Percentiles rank a stretch among this genome's conserved stretches.
Conservation (phyloP, 37 sponge, comb jelly and placozoan genomes). For the Halichondria panicea region DNA sequence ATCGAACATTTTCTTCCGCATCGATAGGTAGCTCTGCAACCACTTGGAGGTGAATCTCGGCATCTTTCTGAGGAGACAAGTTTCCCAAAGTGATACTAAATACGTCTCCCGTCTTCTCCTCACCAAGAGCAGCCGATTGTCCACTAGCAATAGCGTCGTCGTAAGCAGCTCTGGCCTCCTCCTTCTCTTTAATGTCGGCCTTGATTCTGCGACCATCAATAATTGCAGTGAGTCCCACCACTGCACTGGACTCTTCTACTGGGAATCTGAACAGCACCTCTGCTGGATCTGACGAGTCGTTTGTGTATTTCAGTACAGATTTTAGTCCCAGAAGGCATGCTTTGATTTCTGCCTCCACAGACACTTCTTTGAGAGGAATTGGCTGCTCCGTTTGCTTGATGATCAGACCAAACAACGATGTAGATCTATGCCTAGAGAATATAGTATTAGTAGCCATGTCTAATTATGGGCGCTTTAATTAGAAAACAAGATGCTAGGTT, state of each 20-base stretch:
- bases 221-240: constrained; percentile 64
- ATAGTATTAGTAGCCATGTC: too few relatives aligned
- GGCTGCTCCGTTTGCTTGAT: not conserved
- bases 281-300: constrained; percentile 47
- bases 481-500: too few relatives aligned
- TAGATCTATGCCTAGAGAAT: too few relatives aligned
- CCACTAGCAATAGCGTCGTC: constrained; percentile 82
- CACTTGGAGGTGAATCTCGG: constrained; percentile 56
- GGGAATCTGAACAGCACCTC: constrained; percentile 79
- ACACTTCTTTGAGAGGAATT: constrained; percentile 56
- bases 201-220: constrained; percentile 65
- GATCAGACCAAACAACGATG: too few relatives aligned
- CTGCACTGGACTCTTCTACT: constrained; percentile 66
- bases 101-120: constrained; percentile 78
- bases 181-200: constrained; percentile 71
- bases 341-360: constrained; percentile 36
- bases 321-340: constrained; percentile 60
- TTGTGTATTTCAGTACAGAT: constrained; percentile 67
- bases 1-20: constrained; percentile 54
- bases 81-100: constrained; percentile 78
- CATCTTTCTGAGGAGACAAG: constrained; percentile 62
- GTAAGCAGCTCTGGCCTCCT: constrained; percentile 68
- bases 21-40: constrained; percentile 60
- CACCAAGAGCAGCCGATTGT: constrained; percentile 61
- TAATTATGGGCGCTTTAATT: too few relatives aligned